Evolutionary conservation across 2,113 vertebrate species (phyloP).

Genomic region (Gymnobelideus leadbeateri): DNA sequence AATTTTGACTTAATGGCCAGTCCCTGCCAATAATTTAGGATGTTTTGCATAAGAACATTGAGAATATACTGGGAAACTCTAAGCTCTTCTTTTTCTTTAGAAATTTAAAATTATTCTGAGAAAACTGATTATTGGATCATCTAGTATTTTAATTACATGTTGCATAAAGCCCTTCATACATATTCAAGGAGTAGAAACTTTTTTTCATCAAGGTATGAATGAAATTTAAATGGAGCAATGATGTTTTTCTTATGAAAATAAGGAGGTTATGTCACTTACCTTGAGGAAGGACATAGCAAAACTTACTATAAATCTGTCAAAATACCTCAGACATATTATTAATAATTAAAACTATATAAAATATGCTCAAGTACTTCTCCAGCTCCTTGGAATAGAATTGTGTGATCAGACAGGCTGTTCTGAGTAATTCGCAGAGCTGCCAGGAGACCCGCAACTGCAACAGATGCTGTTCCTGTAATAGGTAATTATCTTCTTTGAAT

Average conservation of each 20-base stretch:
- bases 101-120: constrained; percentile 1
- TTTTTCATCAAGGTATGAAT: neutral
- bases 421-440: constrained; percentile 94
- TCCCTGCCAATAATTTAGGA: constrained; percentile 43
- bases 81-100: constrained; percentile 15
- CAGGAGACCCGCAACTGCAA: constrained; percentile 96
- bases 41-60: constrained; percentile 7
- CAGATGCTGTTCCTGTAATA: constrained; percentile 93
- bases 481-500: constrained; percentile 13
- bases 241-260: constrained; percentile 5
- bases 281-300: neutral
- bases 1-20: constrained; percentile 46
- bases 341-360: constrained; percentile 27
- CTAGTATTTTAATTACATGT: neutral
- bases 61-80: neutral
- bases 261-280: constrained; percentile 15
- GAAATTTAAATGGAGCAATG: neutral
- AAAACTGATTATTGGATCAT: neutral
- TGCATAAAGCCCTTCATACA: neutral
- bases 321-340: constrained; percentile 14
- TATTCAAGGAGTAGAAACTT: neutral
- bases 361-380: constrained; percentile 89
- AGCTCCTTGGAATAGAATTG: constrained; percentile 96
- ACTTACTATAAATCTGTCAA: neutral
- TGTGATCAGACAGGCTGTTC: constrained; percentile 94